These are phyloP conservation scores for Rhagologus leucostigma DNA, from an alignment of 2,113 vertebrate species.

Conservation along the genomic window DNA sequence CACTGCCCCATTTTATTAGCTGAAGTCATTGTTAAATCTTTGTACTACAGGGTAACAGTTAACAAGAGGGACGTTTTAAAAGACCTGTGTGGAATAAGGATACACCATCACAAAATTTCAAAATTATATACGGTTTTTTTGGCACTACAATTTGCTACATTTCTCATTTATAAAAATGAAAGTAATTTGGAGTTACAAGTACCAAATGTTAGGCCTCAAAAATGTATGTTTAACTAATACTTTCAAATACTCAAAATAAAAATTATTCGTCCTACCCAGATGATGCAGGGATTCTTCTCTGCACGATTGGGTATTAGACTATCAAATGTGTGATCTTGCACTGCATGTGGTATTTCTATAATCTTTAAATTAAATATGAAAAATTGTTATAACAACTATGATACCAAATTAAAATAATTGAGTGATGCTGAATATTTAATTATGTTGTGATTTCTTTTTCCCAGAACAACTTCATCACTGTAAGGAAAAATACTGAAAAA, in stretches of 20 bases:
- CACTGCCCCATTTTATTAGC: not conserved
- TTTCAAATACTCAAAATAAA: not conserved
- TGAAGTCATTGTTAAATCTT: not conserved
- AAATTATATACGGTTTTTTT: not conserved
- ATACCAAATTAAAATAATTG: not conserved
- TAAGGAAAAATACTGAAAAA: not conserved
- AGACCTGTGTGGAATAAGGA: not conserved
- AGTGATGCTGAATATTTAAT: not conserved
- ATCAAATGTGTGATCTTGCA: not conserved
- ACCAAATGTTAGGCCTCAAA: not conserved
- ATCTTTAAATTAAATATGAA: not conserved
- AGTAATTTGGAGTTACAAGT: not conserved
- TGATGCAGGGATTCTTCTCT: not conserved
- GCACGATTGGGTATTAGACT: not conserved
- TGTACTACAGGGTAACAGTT: not conserved
- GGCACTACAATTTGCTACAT: not conserved
- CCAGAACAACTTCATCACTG: not conserved
- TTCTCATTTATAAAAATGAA: not conserved
- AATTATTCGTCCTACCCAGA: not conserved
- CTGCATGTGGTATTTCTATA: not conserved
- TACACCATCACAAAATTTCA: not conserved
- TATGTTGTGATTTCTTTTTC: not conserved
- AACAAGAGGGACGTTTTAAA: not conserved
- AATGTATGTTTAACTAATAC: not conserved
- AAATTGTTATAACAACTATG: not conserved